These are phyloP conservation scores for Tachystola acroxantha DNA, from an alignment of 2,888 invertebrate genomes.

Conservation along the genomic window DNA sequence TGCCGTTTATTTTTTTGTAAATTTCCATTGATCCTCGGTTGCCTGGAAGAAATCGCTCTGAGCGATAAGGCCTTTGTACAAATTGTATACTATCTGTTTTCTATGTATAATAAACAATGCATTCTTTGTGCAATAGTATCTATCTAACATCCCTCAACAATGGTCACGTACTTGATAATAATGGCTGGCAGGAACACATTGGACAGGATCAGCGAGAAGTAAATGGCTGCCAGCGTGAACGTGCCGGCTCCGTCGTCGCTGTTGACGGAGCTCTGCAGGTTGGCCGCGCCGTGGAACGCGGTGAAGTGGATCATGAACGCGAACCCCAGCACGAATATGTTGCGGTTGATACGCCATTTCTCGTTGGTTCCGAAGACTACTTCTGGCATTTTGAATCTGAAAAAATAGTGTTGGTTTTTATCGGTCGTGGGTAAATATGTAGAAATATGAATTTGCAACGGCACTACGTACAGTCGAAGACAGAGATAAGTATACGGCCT, in stretches of 20 bases:
- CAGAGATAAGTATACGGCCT: too few species aligned
- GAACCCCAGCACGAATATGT: conserved; percentile 89
- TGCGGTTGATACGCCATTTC: conserved; percentile 88
- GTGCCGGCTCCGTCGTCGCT: conserved; percentile 89
- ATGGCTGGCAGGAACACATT: conserved; percentile 93
- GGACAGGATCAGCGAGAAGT: conserved; percentile 91
- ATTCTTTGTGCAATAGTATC: too few species aligned
- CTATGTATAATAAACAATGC: too few species aligned
- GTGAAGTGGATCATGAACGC: conserved; percentile 96
- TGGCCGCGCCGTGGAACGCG: conserved; percentile 91
- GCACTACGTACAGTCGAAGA: too few species aligned
- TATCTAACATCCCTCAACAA: too few species aligned
- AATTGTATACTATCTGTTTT: too few species aligned
- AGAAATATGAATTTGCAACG: too few species aligned
- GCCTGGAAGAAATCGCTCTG: too few species aligned
- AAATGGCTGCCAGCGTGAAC: conserved; percentile 90
- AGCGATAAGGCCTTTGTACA: too few species aligned
- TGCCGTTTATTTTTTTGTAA: too few species aligned
- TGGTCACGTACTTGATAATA: conserved; percentile 84
- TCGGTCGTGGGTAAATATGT: too few species aligned
- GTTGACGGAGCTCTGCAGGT: conserved; percentile 91
- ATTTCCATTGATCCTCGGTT: too few species aligned
- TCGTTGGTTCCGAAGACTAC: conserved; percentile 78
- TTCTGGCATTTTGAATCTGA: conserved; percentile 30
- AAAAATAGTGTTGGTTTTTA: not conserved